Evolutionary conservation across 2,888 invertebrate species (phyloP).

Genomic region (Trichacis sp.): DNA sequence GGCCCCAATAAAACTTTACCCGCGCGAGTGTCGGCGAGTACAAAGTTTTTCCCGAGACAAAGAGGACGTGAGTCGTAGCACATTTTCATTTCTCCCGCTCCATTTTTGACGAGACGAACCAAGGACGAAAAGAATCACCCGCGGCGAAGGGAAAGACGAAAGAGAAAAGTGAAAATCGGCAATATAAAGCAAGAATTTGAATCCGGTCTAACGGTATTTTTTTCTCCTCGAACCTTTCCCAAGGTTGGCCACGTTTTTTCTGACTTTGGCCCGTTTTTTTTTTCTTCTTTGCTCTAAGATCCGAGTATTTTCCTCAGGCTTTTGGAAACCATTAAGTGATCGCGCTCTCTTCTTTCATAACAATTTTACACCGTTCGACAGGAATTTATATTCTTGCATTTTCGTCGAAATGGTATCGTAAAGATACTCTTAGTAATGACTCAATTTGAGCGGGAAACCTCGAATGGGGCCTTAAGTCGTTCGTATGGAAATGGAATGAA

Average conservation of each 20-base stretch:
- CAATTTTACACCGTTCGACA: constrained; percentile 36
- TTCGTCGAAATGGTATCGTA: constrained; percentile 32
- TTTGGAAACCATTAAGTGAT: constrained; percentile 25
- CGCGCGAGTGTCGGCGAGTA: constrained; percentile 6
- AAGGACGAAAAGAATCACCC: constrained; percentile 19
- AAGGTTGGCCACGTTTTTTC: constrained; percentile 8
- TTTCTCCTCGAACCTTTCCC: constrained; percentile 1
- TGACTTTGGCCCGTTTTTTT: constrained; percentile 18
- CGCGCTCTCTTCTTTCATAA: constrained; percentile 10
- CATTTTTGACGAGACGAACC: too few species aligned
- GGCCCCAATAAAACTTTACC: constrained; percentile 23
- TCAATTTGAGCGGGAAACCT: constrained; percentile 17
- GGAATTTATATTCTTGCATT: constrained; percentile 36
- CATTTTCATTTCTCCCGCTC: too few species aligned
- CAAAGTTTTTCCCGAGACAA: too few species aligned
- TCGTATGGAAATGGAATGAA: too few species aligned
- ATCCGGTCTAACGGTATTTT: constrained; percentile 23
- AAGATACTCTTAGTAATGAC: constrained; percentile 26
- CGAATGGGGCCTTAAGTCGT: too few species aligned
- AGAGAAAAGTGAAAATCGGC: constrained; percentile 37
- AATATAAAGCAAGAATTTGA: constrained; percentile 37
- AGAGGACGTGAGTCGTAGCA: too few species aligned
- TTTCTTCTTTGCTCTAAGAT: neutral
- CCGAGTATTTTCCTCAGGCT: constrained; percentile 27
- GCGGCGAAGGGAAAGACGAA: neutral